Percentiles rank a stretch among this genome's conserved stretches.
Evolutionary conservation across 1,140 invertebrate genomes (phyloP).

Genomic region (Lethrus apterus): DNA sequence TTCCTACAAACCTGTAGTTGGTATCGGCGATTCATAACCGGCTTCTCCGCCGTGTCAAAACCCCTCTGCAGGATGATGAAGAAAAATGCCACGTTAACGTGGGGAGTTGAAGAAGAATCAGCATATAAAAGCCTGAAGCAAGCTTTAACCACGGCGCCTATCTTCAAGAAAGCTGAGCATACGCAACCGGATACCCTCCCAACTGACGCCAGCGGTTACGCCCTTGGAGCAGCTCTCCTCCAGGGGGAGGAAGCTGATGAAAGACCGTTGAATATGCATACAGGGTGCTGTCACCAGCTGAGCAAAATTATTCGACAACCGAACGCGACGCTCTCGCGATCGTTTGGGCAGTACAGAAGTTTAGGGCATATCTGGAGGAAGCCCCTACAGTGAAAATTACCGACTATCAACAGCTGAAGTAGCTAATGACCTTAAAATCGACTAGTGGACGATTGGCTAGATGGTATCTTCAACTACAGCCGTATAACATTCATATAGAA

Average conservation of each 20-base stretch:
- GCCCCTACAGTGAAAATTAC: constrained; percentile 33
- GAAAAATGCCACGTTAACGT: constrained; percentile 9
- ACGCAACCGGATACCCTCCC: constrained; percentile 21
- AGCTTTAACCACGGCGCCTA: constrained; percentile 36
- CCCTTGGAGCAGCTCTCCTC: constrained; percentile 35
- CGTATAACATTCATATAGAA: constrained; percentile 19
- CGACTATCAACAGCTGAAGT: constrained; percentile 27
- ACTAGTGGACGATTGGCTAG: constrained; percentile 30
- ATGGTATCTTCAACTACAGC: constrained; percentile 25
- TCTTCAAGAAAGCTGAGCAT: constrained; percentile 39
- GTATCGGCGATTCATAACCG: constrained; percentile 8
- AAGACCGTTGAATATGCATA: constrained; percentile 43
- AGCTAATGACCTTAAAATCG: constrained; percentile 26
- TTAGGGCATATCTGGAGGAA: constrained; percentile 28
- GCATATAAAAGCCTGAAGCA: constrained; percentile 32
- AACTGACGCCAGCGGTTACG: constrained; percentile 34
- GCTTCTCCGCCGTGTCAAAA: constrained; percentile 4
- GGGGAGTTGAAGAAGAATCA: constrained; percentile 19
- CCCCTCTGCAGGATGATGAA: constrained; percentile 10
- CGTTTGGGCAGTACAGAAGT: constrained; percentile 37
- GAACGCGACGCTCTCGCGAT: constrained; percentile 42
- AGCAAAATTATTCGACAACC: constrained; percentile 36
- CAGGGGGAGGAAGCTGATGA: constrained; percentile 37
- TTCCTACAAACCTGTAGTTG: constrained; percentile 11
- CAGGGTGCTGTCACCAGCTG: constrained; percentile 28